Percentiles rank a stretch among this genome's conserved stretches.
phyloP scores from a whole-genome alignment of 1,140 invertebrate genomes.

The Drosophila parabipectinata region DNA sequence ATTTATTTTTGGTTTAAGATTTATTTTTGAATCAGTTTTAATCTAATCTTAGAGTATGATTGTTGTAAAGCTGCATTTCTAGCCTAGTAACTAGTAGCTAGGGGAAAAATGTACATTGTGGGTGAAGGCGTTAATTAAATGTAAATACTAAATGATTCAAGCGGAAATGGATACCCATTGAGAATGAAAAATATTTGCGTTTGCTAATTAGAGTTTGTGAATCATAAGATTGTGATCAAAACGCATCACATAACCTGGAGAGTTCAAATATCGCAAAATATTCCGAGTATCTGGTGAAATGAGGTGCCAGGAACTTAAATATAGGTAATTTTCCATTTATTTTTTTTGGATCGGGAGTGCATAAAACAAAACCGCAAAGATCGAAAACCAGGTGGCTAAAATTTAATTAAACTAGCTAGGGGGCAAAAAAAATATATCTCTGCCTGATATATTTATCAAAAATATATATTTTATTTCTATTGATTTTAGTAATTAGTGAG shows the following conservation, averaged over 20 bases:
- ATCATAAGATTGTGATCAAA: slow-evolving; percentile 20
- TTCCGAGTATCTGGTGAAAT: slow-evolving; percentile 28
- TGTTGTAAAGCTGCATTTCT: background rate
- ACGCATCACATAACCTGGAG: background rate
- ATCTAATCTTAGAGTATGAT: background rate
- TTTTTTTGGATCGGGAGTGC: background rate
- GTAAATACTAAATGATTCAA: slow-evolving; percentile 46
- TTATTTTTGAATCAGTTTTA: background rate
- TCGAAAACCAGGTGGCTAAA: slow-evolving; percentile 16
- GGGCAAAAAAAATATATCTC: too few species aligned
- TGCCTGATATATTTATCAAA: too few species aligned
- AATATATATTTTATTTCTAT: slow-evolving; percentile 9
- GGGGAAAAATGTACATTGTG: background rate
- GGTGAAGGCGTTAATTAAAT: slow-evolving; percentile 23
- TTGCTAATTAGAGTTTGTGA: slow-evolving; percentile 31
- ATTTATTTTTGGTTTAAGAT: slow-evolving; percentile 17
- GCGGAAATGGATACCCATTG: slow-evolving; percentile 34
- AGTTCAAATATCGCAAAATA: background rate
- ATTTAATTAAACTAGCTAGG: slow-evolving; percentile 17
- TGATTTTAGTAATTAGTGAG: slow-evolving; percentile 31
- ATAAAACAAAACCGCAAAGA: slow-evolving; percentile 31
- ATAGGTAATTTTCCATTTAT: slow-evolving; percentile 13
- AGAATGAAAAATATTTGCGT: slow-evolving; percentile 44
- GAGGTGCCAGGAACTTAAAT: slow-evolving; percentile 17
- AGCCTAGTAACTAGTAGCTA: background rate